Percentiles rank a stretch among this genome's conserved stretches.
These are phyloP conservation scores for Protonemura montana DNA, from an alignment of 2,888 invertebrate species.

Conservation along the genomic window DNA sequence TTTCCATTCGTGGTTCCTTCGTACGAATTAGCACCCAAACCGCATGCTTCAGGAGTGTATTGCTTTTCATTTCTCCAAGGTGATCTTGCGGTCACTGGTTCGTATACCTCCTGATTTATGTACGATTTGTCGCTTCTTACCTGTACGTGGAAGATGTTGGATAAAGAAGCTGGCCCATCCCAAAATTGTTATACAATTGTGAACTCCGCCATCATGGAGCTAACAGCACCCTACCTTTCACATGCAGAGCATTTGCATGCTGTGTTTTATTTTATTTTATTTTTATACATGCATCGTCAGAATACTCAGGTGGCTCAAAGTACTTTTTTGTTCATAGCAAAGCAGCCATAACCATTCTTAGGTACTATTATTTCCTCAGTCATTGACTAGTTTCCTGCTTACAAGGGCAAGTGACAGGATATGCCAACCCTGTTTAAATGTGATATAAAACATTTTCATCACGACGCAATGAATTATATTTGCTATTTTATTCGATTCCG, in stretches of 20 bases:
- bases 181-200: not conserved
- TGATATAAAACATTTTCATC: not conserved
- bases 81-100: not conserved
- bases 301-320: too few species aligned
- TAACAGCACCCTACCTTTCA: too few species aligned
- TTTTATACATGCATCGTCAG: not conserved
- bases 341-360: not conserved
- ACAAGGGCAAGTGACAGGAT: not conserved
- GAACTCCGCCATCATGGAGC: not conserved
- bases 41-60: not conserved
- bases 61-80: not conserved
- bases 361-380: not conserved
- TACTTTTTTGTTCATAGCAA: too few species aligned
- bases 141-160: not conserved
- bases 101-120: not conserved
- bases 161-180: not conserved
- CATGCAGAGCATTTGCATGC: not conserved
- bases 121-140: not conserved
- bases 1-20: not conserved
- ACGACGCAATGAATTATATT: not conserved
- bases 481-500: not conserved
- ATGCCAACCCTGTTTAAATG: not conserved
- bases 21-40: not conserved
- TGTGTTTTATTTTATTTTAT: not conserved
- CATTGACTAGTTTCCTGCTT: not conserved